phyloP scores from a whole-genome alignment of 2,797 vertebrate genomes.

The Babyrousa celebensis region DNA sequence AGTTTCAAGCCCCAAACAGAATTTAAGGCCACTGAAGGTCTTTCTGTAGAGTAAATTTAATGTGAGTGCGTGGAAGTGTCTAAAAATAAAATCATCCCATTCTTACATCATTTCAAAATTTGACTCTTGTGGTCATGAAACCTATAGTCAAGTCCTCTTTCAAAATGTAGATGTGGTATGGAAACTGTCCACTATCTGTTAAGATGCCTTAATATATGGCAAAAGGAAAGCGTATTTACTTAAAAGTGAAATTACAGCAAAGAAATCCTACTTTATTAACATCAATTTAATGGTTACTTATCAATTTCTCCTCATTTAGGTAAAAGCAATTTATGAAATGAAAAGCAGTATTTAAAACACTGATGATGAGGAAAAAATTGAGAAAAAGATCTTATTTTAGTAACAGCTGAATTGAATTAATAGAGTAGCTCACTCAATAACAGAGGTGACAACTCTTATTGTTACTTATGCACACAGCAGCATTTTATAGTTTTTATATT shows the following conservation, averaged over 20 bases:
- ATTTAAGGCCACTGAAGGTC: slow-evolving; percentile 41
- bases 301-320: slow-evolving; percentile 3
- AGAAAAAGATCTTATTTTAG: slow-evolving; percentile 26
- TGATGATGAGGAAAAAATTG: neutral
- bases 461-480: neutral
- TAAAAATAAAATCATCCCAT: slow-evolving; percentile 77
- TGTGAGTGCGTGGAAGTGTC: neutral
- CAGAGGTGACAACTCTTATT: neutral
- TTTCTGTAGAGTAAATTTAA: slow-evolving; percentile 69
- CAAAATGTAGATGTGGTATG: neutral
- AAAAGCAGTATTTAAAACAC: neutral
- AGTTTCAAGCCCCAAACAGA: slow-evolving; percentile 58
- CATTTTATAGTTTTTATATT: slow-evolving; percentile 28
- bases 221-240: neutral
- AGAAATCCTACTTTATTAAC: neutral
- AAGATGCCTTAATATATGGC: neutral
- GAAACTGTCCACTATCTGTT: neutral
- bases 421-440: neutral
- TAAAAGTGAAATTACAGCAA: slow-evolving; percentile 25
- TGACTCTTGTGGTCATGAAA: slow-evolving; percentile 56
- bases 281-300: neutral
- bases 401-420: neutral
- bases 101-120: slow-evolving; percentile 64
- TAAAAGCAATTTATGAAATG: neutral
- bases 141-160: slow-evolving; percentile 64